Conservation (phyloP, 2,888 invertebrate genomes). For the Nomada goodeniana region DNA sequence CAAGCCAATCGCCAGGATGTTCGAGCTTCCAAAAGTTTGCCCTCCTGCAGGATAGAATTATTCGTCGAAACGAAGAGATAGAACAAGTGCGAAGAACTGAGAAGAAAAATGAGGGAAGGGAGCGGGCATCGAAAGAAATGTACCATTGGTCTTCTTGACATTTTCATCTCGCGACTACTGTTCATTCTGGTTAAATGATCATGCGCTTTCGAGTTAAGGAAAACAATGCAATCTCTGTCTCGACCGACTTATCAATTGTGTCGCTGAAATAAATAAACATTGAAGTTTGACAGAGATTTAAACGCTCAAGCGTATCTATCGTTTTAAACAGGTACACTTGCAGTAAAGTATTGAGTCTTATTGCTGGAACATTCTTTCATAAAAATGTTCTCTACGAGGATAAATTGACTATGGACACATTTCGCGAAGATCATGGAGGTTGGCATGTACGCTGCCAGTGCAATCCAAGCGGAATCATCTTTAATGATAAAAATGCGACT, state of each 20-base stretch:
- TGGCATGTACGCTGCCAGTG: too few relatives aligned
- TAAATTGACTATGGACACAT: background rate
- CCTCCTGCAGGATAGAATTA: constrained; percentile 35
- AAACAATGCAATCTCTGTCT: constrained; percentile 31
- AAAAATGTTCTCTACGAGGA: too few relatives aligned
- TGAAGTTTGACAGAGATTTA: too few relatives aligned
- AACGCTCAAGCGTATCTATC: too few relatives aligned
- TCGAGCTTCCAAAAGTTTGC: constrained; percentile 44
- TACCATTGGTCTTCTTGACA: constrained; percentile 68
- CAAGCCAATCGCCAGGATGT: background rate
- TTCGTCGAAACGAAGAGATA: constrained; percentile 21
- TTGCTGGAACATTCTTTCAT: too few relatives aligned
- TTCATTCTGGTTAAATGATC: constrained; percentile 40
- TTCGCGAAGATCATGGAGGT: background rate
- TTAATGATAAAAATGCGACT: background rate
- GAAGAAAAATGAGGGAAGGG: background rate
- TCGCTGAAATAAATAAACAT: background rate
- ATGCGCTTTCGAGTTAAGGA: constrained; percentile 27
- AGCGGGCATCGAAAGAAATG: constrained; percentile 43
- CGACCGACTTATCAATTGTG: constrained; percentile 18
- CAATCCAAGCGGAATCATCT: background rate
- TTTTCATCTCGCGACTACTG: constrained; percentile 65
- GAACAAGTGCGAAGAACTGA: background rate
- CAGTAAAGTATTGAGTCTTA: background rate
- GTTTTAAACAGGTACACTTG: too few relatives aligned